These are phyloP conservation scores for Panthera uncia DNA, from an alignment of 2,113 vertebrate species.

Conservation along the genomic window DNA sequence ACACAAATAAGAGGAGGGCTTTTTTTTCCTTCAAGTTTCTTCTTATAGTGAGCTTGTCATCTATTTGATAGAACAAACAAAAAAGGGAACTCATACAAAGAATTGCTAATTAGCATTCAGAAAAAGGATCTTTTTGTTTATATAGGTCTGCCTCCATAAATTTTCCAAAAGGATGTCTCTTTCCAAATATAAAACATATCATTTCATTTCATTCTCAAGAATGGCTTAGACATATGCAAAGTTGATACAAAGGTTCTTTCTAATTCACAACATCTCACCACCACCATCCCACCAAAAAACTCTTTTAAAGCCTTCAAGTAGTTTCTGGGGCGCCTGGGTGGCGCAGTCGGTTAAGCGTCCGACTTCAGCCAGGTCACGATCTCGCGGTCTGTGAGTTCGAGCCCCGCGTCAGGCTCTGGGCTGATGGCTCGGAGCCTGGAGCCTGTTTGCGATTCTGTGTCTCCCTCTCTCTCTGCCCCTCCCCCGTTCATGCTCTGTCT, in stretches of 20 bases:
- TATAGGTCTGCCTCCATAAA: conserved; percentile 22
- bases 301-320: background rate
- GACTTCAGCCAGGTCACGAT: too few species aligned
- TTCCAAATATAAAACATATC: conserved; percentile 56
- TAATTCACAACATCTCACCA: conserved; percentile 26
- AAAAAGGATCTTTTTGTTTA: conserved; percentile 44
- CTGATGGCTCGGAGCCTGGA: too few species aligned
- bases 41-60: conserved; percentile 57
- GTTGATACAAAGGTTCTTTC: conserved; percentile 40
- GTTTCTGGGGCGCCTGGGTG: too few species aligned
- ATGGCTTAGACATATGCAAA: conserved; percentile 25
- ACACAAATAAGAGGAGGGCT: conserved; percentile 36
- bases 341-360: too few species aligned
- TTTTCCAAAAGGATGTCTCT: conserved; percentile 52
- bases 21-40: conserved; percentile 55
- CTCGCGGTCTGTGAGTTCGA: too few species aligned
- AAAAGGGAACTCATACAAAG: conserved; percentile 53
- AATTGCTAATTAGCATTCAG: conserved; percentile 62
- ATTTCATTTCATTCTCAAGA: conserved; percentile 54
- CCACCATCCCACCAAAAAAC: background rate
- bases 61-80: background rate
- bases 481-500: too few species aligned
- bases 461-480: too few species aligned
- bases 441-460: too few species aligned
- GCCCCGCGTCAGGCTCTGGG: too few species aligned